Conservation (phyloP, 2,888 invertebrate genomes). For the Crocallis elinguaria region DNA sequence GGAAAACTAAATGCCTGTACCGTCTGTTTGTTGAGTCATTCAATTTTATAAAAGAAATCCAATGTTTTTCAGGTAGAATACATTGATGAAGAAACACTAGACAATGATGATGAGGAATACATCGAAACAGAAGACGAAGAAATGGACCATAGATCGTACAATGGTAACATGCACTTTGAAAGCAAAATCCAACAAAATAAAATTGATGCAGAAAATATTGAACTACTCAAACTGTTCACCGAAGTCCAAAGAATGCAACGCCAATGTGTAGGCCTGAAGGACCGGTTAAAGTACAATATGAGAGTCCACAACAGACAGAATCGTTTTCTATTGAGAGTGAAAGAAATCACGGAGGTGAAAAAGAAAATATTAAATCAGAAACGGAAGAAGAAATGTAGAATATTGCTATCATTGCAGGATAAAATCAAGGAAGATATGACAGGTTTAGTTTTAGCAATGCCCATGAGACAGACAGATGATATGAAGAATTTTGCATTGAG, state of each 20-base stretch:
- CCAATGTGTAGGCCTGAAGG: conserved; percentile 63
- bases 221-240: conserved; percentile 69
- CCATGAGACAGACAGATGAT: conserved; percentile 74
- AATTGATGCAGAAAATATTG: conserved; percentile 44
- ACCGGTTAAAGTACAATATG: conserved; percentile 70
- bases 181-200: conserved; percentile 20
- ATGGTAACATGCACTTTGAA: conserved; percentile 36
- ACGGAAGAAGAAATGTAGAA: conserved; percentile 74
- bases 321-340: conserved; percentile 60
- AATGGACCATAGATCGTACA: conserved; percentile 30
- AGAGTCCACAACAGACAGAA: conserved; percentile 68
- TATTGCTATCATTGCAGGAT: conserved; percentile 71
- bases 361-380: conserved; percentile 68
- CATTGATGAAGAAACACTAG: conserved; percentile 75
- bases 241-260: conserved; percentile 76
- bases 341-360: conserved; percentile 70
- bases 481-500: conserved; percentile 76
- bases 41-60: not conserved
- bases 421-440: conserved; percentile 75
- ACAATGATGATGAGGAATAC: conserved; percentile 64
- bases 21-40: too few species aligned
- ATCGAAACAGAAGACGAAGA: conserved; percentile 59
- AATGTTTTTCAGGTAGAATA: conserved; percentile 69
- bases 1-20: too few species aligned
- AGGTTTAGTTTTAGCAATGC: conserved; percentile 76